A percentile compares a stretch with the other conserved stretches of the same genome.
These are phyloP conservation scores for Steinernema scapterisci DNA, from an alignment of 2,888 invertebrate genomes.

Conservation along the genomic window DNA sequence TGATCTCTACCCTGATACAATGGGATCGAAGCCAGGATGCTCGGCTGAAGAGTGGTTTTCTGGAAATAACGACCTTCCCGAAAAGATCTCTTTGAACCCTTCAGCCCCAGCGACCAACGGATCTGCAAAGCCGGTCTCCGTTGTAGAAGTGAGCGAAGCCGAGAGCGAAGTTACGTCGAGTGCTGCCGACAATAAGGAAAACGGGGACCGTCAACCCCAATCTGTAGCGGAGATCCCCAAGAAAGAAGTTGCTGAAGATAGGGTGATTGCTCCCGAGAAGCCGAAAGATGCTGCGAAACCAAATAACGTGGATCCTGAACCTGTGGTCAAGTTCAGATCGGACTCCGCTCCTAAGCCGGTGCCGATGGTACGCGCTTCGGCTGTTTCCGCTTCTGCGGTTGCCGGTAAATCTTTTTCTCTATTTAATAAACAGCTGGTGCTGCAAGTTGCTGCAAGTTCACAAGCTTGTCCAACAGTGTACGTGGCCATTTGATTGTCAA, in stretches of 20 bases:
- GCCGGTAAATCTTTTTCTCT: too few relatives aligned
- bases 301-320: background rate
- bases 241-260: background rate
- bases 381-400: background rate
- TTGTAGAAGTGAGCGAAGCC: background rate
- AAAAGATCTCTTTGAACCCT: constrained; percentile 8
- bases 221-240: background rate
- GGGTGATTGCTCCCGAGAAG: background rate
- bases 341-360: background rate
- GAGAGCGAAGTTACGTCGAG: background rate
- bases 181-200: background rate
- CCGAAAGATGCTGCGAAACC: background rate
- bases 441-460: too few relatives aligned
- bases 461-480: background rate
- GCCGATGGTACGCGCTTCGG: background rate
- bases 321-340: constrained; percentile 15
- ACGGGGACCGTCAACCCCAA: background rate
- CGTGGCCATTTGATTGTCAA: too few relatives aligned
- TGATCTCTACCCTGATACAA: constrained; percentile 89
- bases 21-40: constrained; percentile 80
- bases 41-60: constrained; percentile 82
- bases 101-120: background rate
- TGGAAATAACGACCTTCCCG: constrained; percentile 75
- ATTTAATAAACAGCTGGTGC: too few relatives aligned
- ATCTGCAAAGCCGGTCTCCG: background rate